Conservation (phyloP, 1,140 invertebrate species). For the Rhyacophila brunnea region DNA sequence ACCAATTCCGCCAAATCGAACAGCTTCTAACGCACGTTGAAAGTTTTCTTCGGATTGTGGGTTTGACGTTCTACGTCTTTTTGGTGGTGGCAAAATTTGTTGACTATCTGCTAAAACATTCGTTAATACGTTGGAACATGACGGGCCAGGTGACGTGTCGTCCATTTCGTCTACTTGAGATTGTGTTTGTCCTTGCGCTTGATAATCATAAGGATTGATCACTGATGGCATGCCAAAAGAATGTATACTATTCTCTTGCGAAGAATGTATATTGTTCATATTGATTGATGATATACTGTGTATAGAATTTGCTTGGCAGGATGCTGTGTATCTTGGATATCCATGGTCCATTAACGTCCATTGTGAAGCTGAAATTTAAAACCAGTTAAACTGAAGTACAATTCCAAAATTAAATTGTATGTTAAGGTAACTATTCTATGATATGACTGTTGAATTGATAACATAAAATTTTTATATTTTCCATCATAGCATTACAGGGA, state of each 20-base stretch:
- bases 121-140: slow-evolving; percentile 42
- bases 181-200: slow-evolving; percentile 7
- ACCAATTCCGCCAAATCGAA: slow-evolving; percentile 76
- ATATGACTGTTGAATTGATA: too few species aligned
- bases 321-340: slow-evolving; percentile 62
- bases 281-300: slow-evolving; percentile 11
- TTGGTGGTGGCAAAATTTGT: slow-evolving; percentile 40
- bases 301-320: slow-evolving; percentile 56
- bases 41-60: slow-evolving; percentile 79
- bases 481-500: too few species aligned
- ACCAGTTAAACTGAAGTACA: neutral
- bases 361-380: slow-evolving; percentile 62
- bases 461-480: too few species aligned
- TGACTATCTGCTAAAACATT: slow-evolving; percentile 22
- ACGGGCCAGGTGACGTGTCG: slow-evolving; percentile 46
- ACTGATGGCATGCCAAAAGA: slow-evolving; percentile 16
- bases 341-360: slow-evolving; percentile 69
- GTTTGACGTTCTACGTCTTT: slow-evolving; percentile 64
- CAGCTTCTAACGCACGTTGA: slow-evolving; percentile 73
- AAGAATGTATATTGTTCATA: slow-evolving; percentile 16
- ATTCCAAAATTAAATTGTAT: too few species aligned
- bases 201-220: slow-evolving; percentile 22
- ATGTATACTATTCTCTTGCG: neutral
- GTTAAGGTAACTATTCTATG: too few species aligned
- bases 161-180: slow-evolving; percentile 9